Base-by-base conservation (phyloP, 2,888 invertebrate species). In the Eristalinus aeneus region DNA sequence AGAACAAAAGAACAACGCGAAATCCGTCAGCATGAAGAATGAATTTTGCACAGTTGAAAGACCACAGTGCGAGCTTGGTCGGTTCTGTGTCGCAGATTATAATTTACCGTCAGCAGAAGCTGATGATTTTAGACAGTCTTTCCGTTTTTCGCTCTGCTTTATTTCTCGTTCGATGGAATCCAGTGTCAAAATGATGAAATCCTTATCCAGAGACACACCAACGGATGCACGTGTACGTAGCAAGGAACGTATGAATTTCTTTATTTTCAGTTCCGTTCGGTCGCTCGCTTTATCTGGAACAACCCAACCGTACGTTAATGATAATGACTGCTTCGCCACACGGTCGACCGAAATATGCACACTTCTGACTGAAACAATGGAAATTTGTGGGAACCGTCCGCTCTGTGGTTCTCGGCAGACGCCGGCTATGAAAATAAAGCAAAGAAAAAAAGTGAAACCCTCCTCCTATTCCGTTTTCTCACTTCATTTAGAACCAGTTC, bases 241-340 rank as follows among this genome's bases (percentile, higher is more conserved):
- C 34, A 34, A 2, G 12, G 16, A 16, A 46, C 46, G n/a, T 46
- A 46, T 5, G n/a, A n/a, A 46, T n/a, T 58, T 39, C 23, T 53
- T 72, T 63, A 64, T 54, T 64, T 32, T 2, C 39, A 27, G 67
- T 67, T 68, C 54, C 36, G 31, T 61, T 61, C 5, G 12, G 16
- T 63, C 34, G 16, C 23, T 20, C 58, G 20, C 23, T 72, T 72
- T 58, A 53, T 65, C 46, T 22, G 58, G 64, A 78, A 65, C 58
- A 78, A 60, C 46, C 78, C 71, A 27, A 72, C 65, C 71, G 58
- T 72, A 78, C 65, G 71, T 65, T 72, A 78, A 78, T 71, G 78
- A 78, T 78, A 78, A 78, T 78, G 78, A 78, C 78, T 78, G 77
- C 61, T 63, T 27, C 64, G 71, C 58, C 71, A 78, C 64, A 78